Evolutionary conservation across 2,888 invertebrate genomes (phyloP).

Genomic region (Eledona agricola): DNA sequence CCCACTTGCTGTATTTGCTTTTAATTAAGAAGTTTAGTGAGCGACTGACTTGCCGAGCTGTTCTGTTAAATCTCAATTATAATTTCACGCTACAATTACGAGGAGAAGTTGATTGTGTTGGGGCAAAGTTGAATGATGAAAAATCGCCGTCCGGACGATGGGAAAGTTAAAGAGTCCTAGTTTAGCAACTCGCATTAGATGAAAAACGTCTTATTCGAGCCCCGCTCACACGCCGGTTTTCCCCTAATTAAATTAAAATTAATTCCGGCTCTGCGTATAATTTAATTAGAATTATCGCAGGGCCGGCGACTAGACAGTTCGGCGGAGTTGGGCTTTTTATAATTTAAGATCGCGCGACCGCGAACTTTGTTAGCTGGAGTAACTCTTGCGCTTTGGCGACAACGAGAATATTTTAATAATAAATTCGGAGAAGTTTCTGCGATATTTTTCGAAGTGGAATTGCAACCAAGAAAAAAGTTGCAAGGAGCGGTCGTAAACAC

Average conservation of each 20-base stretch:
- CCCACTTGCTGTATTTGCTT: conserved; percentile 39
- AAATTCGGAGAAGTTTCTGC: conserved; percentile 34
- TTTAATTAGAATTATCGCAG: conserved; percentile 20
- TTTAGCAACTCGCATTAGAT: too few relatives aligned
- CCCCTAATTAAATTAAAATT: conserved; percentile 25
- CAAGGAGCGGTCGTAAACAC: neutral
- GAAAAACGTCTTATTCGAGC: too few relatives aligned
- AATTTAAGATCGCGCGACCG: conserved; percentile 40
- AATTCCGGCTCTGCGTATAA: conserved; percentile 9
- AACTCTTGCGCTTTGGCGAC: conserved; percentile 36
- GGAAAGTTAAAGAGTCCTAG: too few relatives aligned
- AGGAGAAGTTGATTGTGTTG: conserved; percentile 18
- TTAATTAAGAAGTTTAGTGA: conserved; percentile 44
- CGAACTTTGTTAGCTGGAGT: conserved; percentile 38
- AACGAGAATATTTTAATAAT: conserved; percentile 43
- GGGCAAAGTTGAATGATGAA: too few relatives aligned
- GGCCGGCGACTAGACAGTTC: conserved; percentile 11
- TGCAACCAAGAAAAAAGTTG: conserved; percentile 24
- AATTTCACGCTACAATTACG: conserved; percentile 45
- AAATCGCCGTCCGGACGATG: too few relatives aligned
- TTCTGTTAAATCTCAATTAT: conserved; percentile 46
- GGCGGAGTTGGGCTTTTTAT: conserved; percentile 33
- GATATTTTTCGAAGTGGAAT: conserved; percentile 19
- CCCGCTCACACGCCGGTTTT: neutral
- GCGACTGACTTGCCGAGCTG: conserved; percentile 37